phyloP scores from a whole-genome alignment of 2,113 vertebrate genomes.

The Raja brachyura region DNA sequence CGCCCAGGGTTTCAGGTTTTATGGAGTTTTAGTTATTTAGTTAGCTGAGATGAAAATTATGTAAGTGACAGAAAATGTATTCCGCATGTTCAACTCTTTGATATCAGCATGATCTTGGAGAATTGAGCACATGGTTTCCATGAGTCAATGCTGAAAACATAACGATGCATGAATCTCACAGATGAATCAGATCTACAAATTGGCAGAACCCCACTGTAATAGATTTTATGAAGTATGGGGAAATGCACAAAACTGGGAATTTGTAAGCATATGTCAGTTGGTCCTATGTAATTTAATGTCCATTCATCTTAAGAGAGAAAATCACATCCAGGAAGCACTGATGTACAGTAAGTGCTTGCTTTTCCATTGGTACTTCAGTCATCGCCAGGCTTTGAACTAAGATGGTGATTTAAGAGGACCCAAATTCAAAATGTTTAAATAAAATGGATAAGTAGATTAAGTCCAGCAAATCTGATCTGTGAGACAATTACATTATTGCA shows the following conservation, averaged over 20 bases:
- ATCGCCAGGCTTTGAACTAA: neutral
- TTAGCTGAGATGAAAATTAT: neutral
- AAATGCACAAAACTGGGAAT: neutral
- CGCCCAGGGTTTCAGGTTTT: neutral
- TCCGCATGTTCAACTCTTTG: neutral
- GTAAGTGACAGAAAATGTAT: neutral
- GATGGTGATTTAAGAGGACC: neutral
- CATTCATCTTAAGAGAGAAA: neutral
- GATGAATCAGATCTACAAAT: neutral
- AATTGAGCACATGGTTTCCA: neutral
- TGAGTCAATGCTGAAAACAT: neutral
- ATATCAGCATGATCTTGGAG: neutral
- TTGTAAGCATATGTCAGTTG: no score
- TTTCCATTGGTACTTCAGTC: neutral
- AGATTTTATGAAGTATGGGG: neutral
- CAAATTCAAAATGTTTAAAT: neutral
- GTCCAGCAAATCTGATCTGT: slow-evolving; percentile 5
- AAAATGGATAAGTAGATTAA: neutral
- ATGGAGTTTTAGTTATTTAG: neutral
- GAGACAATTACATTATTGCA: neutral
- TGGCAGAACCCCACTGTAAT: neutral
- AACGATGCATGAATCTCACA: neutral
- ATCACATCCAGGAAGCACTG: neutral
- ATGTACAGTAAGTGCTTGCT: neutral
- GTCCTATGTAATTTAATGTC: no score